These are phyloP conservation scores for Macaca mulatta DNA, from an alignment of 2,113 vertebrate genomes.

Conservation along the genomic window DNA sequence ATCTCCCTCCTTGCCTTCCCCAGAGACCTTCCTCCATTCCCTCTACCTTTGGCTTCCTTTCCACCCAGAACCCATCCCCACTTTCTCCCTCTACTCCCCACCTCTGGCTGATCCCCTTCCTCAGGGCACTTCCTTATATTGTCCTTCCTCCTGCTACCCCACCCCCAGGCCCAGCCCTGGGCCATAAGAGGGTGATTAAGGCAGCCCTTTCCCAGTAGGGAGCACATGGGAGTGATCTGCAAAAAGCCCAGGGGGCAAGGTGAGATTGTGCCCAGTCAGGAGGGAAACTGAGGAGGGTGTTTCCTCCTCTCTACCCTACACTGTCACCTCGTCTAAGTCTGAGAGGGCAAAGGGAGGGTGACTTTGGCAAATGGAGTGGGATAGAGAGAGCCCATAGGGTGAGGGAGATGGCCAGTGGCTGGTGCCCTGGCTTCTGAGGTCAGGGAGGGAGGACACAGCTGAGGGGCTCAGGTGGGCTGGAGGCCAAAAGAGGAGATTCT, in stretches of 20 bases:
- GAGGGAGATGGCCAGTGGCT: not conserved
- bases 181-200: not conserved
- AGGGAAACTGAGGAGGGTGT: not conserved
- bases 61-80: not conserved
- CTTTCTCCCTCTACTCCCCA: not conserved
- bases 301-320: not conserved
- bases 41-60: conserved; percentile 39
- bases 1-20: conserved; percentile 54
- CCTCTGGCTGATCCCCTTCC: not conserved
- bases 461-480: not conserved
- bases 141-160: not conserved
- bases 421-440: not conserved
- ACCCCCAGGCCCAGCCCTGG: not conserved
- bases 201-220: not conserved
- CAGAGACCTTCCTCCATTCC: conserved; percentile 33
- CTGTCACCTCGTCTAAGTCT: not conserved
- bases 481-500: not conserved
- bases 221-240: not conserved
- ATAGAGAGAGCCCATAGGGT: not conserved
- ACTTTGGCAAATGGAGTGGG: not conserved
- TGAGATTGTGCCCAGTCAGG: not conserved
- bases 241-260: not conserved
- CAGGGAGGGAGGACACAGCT: not conserved
- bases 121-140: not conserved
- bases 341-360: not conserved